These are phyloP conservation scores for Osmoderma eremita DNA, from an alignment of 2,888 invertebrate species.

Conservation along the genomic window DNA sequence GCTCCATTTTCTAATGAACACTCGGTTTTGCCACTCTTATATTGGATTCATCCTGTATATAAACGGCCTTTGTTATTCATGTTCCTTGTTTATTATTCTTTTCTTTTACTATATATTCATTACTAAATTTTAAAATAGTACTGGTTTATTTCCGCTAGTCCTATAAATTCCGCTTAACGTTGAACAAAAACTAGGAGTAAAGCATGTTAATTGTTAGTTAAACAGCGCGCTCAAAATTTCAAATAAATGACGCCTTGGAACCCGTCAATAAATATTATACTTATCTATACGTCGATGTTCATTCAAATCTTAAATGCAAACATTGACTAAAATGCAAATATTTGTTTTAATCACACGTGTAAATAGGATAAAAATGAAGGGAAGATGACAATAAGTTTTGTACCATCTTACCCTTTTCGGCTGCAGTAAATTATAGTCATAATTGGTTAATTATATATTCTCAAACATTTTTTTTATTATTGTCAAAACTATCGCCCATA, in stretches of 20 bases:
- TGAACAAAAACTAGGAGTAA: no score
- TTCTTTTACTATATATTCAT: no score
- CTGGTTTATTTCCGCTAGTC: no score
- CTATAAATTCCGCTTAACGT: no score
- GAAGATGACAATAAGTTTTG: conserved; percentile 21
- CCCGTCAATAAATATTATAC: conserved; percentile 17
- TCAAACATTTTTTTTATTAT: background rate
- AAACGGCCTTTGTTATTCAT: no score
- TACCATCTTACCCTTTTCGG: background rate
- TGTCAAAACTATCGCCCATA: background rate
- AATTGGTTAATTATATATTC: background rate
- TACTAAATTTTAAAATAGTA: no score
- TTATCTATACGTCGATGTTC: conserved; percentile 19
- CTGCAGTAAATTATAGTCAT: background rate
- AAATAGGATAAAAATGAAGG: conserved; percentile 23
- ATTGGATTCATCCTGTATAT: no score
- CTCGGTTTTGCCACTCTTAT: no score
- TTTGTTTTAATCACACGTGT: conserved; percentile 34
- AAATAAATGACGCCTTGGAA: conserved; percentile 16
- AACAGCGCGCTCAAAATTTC: conserved; percentile 17
- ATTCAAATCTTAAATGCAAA: conserved; percentile 29
- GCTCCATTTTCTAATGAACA: no score
- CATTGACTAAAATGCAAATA: conserved; percentile 28
- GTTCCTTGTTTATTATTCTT: no score
- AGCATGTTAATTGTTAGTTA: conserved; percentile 16